phyloP scores from a whole-genome alignment of 2,113 vertebrate genomes.

The Recurvirostra avosetta region DNA sequence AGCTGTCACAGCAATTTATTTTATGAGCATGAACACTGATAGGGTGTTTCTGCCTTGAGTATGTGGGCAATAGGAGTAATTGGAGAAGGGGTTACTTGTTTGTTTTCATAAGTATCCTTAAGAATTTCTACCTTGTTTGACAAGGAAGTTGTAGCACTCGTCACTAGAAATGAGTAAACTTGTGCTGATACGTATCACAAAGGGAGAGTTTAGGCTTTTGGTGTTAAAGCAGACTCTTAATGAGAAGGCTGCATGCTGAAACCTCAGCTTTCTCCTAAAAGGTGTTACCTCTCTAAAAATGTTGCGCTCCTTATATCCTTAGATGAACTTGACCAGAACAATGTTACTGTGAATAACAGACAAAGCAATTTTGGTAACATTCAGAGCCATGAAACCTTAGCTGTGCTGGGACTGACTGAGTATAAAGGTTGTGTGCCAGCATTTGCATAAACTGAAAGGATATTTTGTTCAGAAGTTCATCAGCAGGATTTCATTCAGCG shows the following conservation, averaged over 20 bases:
- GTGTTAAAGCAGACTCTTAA: not conserved
- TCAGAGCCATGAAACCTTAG: not conserved
- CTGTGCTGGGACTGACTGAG: not conserved
- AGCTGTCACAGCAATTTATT: not conserved
- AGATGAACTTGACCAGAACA: constrained; percentile 1
- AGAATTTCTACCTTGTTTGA: not conserved
- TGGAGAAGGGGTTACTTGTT: not conserved
- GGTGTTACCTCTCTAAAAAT: not conserved
- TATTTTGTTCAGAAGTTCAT: constrained; percentile 46
- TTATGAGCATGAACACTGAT: not conserved
- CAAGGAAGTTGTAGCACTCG: not conserved
- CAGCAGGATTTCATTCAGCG: constrained; percentile 22
- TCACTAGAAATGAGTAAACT: not conserved
- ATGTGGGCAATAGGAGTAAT: not conserved
- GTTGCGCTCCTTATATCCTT: not conserved
- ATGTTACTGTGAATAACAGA: not conserved
- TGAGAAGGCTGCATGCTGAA: not conserved
- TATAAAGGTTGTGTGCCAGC: not conserved
- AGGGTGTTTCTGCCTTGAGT: not conserved
- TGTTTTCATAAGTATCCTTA: not conserved
- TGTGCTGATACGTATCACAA: not conserved
- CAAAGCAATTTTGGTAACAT: constrained; percentile 37
- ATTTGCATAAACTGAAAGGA: constrained; percentile 39
- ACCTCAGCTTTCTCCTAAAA: not conserved
- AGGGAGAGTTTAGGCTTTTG: not conserved